Evolutionary conservation across 2,797 vertebrate species (phyloP).

Genomic region (Pitangus sulphuratus): DNA sequence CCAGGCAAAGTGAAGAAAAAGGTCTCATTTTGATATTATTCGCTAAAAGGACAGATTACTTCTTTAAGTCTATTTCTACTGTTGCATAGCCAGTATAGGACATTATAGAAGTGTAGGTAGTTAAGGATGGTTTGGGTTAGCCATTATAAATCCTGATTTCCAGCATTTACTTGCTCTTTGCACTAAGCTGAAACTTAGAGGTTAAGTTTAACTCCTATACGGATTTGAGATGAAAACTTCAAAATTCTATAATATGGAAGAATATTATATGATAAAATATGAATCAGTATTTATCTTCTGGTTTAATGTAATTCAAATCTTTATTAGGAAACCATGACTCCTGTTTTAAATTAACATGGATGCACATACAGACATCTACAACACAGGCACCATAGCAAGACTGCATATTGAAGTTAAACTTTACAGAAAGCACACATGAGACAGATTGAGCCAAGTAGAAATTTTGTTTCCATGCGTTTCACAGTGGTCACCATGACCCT

Average conservation of each 20-base stretch:
- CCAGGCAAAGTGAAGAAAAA: constrained; percentile 77
- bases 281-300: not conserved
- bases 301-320: not conserved
- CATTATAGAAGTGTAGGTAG: constrained; percentile 23
- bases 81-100: constrained; percentile 64
- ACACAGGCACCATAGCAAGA: not conserved
- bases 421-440: not conserved
- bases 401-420: not conserved
- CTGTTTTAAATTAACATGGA: not conserved
- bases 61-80: constrained; percentile 69
- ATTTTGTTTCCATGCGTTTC: not conserved
- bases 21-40: constrained; percentile 81
- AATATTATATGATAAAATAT: not conserved
- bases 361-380: not conserved
- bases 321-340: not conserved
- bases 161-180: constrained; percentile 19
- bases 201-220: not conserved
- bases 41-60: constrained; percentile 78
- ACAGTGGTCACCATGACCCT: not conserved
- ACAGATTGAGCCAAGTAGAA: not conserved
- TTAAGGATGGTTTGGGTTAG: constrained; percentile 39
- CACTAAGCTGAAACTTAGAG: not conserved
- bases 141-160: constrained; percentile 63
- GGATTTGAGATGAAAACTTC: not conserved
- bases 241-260: not conserved